Base-by-base conservation (phyloP, 2,113 vertebrate genomes). In the Lophura nycthemera region DNA sequence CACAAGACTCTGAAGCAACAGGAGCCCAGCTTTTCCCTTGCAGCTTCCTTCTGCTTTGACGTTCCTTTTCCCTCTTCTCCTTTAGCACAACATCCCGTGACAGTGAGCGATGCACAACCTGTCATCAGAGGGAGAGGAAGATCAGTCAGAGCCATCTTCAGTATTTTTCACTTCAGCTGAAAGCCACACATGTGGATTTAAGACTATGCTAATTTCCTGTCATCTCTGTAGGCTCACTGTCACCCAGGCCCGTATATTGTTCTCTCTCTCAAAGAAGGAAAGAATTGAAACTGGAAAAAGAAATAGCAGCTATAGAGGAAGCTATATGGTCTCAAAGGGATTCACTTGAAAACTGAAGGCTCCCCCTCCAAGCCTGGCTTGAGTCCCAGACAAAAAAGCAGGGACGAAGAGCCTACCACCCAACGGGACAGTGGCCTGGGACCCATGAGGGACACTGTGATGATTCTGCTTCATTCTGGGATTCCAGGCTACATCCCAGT, bases 161-260 rank as follows among this genome's bases (percentile, higher is more conserved):
- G 59, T 32, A 38, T 11, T 0, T 69, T 86, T 57, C 0, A 0
- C 65, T 59, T 25, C 0, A 0, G n/a, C 61, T 20, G 85, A 65
- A 88, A 94, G 74, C 90, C 90, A 91, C 92, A 83, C 90, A 52
- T 16, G 71, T 76, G 90, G 92, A 90, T 93, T 91, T 38, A 45
- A 79, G 82, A 27, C 54, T 74, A 32, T 32, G 13, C 52, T 78
- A 38, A 86, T 83, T 93, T n/a, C n/a, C 52, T 52, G 56, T 59
- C 77, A 63, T 82, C 47, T 86, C 61, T 40, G 74, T 61, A 42
- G 63, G 61, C 61, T 42, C 20, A 25, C 78, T 32, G 2, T 45
- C 0, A 7, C 66, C 42, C 56, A 1, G 75, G 74, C 20, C 74
- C 66, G 6, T 75, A 29, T 57, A 61, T 14, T 60, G 57, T 52